Base-by-base conservation (phyloP, 92 coral and sea anemone genomes). In the Porites cylindrica region DNA sequence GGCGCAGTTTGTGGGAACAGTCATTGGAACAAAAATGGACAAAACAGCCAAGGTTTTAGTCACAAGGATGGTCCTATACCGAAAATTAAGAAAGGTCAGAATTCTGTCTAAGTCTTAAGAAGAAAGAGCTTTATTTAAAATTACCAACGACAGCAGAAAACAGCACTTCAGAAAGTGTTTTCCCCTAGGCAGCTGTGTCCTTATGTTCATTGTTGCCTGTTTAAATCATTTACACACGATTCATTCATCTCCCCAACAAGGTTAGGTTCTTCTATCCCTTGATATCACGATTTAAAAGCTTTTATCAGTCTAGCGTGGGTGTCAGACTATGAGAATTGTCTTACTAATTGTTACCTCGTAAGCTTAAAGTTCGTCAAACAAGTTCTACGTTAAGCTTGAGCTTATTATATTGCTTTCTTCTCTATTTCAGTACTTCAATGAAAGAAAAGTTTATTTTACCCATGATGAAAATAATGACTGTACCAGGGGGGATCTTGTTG, bases 1-100 rank as follows among this genome's bases (percentile, higher is more conserved):
- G 99, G 99, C 99, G 96, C 99, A 97, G 95, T 97, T 85, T 78
- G 88, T 97, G 64, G 99, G 99, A 4, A 97, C 96, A 8, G 99
- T 97, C 47, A 95, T 97, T 67, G 99, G 99, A 10, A 97, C 99
- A 19, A 97, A 97, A 95, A 97, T 97, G 99, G 95, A 97, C 78
- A 97, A 97, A 87, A 97, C 99, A 59, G 99, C 94, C 65, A 97
- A 94, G 81, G 97, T 97, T 76, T 92, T 97, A 82, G 99, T 97
- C 43, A 93, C 99, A 61, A 90, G 98, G 86, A 92, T 97, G 96
- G 94, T 85, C 65, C 81, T 97, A 59, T 98, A 97, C 80, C 96
- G 94, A 53, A 91, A 77, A 77, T 71, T 97, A 10, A 93, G 91
- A 84, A 97, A 94, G 94, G 98, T 95, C 74, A 78, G 88, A 38